Conservation (phyloP, 2,888 invertebrate genomes). For the Teleiodes luculella region DNA sequence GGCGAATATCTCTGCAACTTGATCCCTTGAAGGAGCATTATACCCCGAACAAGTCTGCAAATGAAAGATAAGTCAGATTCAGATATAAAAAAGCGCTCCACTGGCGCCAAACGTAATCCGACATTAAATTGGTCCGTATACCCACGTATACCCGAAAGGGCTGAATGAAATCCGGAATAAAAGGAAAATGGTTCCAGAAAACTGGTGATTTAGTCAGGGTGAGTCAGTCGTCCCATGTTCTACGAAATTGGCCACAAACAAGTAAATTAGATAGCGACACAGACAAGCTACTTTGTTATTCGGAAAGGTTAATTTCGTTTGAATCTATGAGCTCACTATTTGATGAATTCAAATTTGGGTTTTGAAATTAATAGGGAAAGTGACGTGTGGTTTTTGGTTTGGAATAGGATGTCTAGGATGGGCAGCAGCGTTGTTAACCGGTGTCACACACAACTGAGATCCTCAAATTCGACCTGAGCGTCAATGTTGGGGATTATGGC, state of each 20-base stretch:
- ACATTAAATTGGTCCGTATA: not conserved
- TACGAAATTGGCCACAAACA: conserved; percentile 22
- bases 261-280: conserved; percentile 25
- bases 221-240: conserved; percentile 15
- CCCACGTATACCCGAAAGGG: conserved; percentile 5
- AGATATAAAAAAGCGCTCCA: not conserved
- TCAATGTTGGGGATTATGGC: too few relatives aligned
- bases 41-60: not conserved
- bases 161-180: conserved; percentile 3
- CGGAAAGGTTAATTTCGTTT: not conserved
- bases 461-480: too few relatives aligned
- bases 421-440: too few relatives aligned
- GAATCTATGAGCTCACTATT: not conserved
- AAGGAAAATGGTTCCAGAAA: not conserved
- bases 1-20: not conserved
- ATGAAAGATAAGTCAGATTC: not conserved
- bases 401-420: too few relatives aligned
- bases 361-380: too few relatives aligned
- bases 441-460: too few relatives aligned
- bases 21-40: not conserved
- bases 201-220: conserved; percentile 8
- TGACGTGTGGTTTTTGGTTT: too few relatives aligned
- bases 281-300: not conserved
- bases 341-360: not conserved
- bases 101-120: conserved; percentile 1